Evolutionary conservation across 2,888 invertebrate genomes (phyloP).

Genomic region (Brachylomia viminalis): DNA sequence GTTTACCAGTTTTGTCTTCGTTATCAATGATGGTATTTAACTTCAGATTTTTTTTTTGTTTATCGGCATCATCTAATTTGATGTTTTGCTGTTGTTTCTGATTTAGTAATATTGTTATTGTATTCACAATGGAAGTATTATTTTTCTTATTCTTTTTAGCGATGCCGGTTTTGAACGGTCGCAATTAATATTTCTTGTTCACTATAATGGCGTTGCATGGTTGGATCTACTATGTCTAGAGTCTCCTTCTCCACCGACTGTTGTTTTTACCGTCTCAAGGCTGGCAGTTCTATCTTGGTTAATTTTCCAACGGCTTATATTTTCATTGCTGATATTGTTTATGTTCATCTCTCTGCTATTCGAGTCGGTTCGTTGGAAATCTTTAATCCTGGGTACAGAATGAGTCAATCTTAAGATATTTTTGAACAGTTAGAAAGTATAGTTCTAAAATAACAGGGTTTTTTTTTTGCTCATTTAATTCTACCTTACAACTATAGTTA

Average conservation of each 20-base stretch:
- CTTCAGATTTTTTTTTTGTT: not conserved
- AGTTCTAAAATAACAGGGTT: not conserved
- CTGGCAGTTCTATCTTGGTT: constrained; percentile 70
- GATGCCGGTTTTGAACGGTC: constrained; percentile 5
- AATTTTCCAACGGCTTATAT: constrained; percentile 66
- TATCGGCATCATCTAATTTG: not conserved
- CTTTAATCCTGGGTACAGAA: constrained; percentile 79
- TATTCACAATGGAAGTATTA: constrained; percentile 13
- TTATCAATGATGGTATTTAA: not conserved
- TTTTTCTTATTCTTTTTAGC: constrained; percentile 1
- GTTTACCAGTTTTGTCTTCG: not conserved
- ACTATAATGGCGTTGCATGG: constrained; percentile 9
- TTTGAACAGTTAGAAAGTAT: not conserved
- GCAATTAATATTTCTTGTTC: not conserved
- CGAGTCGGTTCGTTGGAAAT: constrained; percentile 67
- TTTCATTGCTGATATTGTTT: constrained; percentile 62
- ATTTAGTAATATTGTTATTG: not conserved
- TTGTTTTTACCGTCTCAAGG: constrained; percentile 76
- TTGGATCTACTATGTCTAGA: constrained; percentile 48
- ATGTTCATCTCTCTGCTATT: constrained; percentile 67
- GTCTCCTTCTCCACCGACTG: constrained; percentile 67
- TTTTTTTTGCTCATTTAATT: no score
- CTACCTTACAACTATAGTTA: no score
- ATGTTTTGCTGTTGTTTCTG: not conserved
- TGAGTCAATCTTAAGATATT: constrained; percentile 45